phyloP scores from a whole-genome alignment of 2,888 invertebrate genomes.

The Hetaerina titia region DNA sequence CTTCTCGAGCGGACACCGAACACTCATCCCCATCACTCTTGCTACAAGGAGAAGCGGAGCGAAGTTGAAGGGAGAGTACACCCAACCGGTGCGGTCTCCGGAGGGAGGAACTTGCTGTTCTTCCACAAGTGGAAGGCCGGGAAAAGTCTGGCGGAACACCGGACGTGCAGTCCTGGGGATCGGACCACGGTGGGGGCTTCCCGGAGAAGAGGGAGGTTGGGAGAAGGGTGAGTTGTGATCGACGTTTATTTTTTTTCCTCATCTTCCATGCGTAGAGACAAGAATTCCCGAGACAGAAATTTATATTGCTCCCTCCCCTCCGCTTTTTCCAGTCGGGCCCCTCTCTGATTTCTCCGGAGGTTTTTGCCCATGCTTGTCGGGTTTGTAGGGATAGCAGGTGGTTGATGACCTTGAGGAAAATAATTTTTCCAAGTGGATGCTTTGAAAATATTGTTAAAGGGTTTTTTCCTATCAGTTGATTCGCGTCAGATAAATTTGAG shows the following conservation, averaged over 20 bases:
- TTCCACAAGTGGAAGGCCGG: too few relatives aligned
- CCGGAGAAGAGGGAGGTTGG: too few relatives aligned
- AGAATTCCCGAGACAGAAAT: not conserved
- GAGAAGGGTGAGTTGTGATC: not conserved
- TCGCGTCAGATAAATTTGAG: too few relatives aligned
- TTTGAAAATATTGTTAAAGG: not conserved
- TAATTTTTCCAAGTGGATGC: not conserved
- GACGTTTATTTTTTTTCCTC: not conserved
- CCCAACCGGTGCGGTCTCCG: not conserved
- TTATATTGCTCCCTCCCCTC: not conserved
- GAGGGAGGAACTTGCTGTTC: not conserved
- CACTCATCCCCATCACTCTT: not conserved
- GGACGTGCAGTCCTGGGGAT: too few relatives aligned
- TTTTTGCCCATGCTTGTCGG: not conserved
- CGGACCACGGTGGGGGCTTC: too few relatives aligned
- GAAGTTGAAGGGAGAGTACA: not conserved
- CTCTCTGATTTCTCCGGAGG: not conserved
- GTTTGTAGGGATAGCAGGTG: not conserved
- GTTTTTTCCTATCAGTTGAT: too few relatives aligned
- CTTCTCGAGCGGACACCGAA: not conserved
- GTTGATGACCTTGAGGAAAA: slow-evolving; percentile 21
- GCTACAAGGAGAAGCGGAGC: not conserved
- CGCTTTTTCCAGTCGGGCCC: not conserved
- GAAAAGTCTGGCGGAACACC: too few relatives aligned
- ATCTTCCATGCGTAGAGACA: not conserved